Conservation (phyloP, 2,888 invertebrate species). For the Lypha dubia region DNA sequence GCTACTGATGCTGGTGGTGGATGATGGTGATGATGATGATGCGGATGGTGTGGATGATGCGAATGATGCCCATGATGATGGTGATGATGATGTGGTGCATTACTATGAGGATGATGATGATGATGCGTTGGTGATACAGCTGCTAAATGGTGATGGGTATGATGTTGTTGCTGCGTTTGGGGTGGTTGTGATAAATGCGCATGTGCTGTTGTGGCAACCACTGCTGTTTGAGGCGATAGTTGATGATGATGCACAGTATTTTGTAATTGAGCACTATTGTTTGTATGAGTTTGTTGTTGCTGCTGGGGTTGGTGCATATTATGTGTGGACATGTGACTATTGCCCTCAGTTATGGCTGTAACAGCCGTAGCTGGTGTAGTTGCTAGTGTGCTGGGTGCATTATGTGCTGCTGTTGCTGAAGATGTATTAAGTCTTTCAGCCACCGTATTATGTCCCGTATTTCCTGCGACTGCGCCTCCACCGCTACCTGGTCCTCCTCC, state of each 20-base stretch:
- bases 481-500: constrained; percentile 59
- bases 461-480: constrained; percentile 18
- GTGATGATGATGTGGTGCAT: constrained; percentile 66
- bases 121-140: constrained; percentile 66
- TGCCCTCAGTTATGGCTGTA: constrained; percentile 66
- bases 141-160: constrained; percentile 60
- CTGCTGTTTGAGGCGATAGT: constrained; percentile 61
- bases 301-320: constrained; percentile 64
- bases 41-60: constrained; percentile 74
- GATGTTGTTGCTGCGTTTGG: constrained; percentile 64
- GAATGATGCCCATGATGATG: constrained; percentile 67
- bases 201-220: constrained; percentile 52
- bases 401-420: constrained; percentile 69
- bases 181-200: constrained; percentile 67
- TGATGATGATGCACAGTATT: constrained; percentile 65
- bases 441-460: constrained; percentile 77
- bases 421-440: constrained; percentile 73
- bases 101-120: constrained; percentile 73
- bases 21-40: constrained; percentile 66
- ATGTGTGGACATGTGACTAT: constrained; percentile 66
- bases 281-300: constrained; percentile 63
- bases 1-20: constrained; percentile 62
- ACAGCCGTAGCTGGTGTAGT: constrained; percentile 56
- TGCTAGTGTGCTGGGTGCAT: constrained; percentile 65
- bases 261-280: constrained; percentile 60